Evolutionary conservation across 2,113 vertebrate genomes (phyloP), one percentile per base, ranked within the genome.

Genomic region (Circaetus gallicus): DNA sequence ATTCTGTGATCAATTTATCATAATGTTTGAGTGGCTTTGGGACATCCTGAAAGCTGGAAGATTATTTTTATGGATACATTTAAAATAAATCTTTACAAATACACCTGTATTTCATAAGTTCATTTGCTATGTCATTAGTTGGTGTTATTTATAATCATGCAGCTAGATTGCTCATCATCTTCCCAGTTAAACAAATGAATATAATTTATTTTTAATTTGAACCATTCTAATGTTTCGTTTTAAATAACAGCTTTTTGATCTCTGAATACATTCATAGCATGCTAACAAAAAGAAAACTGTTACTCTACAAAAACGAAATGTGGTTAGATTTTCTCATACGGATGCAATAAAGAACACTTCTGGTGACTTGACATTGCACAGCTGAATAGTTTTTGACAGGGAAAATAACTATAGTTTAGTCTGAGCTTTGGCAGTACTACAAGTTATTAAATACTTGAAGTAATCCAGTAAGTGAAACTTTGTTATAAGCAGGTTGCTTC

Each of bases 311-410:
- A 97, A 95, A 85, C 52, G 49, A 89, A 95, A 89, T 88, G 91
- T 0, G 61, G 81, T 89, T 91, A 47, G 24, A 5, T 90, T 94
- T 87, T 73, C 49, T 89, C 86, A 86, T 96, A 91, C 10, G 76
- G 89, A 94, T 91, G 40, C 66, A 95, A 95, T 93, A 94, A 95
- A 94, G 83, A 86, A n/a, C 76, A 83, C 66, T 97, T 97, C 91
- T 97, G 66, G 89, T 95, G 93, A 90, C 76, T 96, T 95, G 94
- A 96, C 81, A 91, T 91, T 97, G 90, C 63, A 92, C 93, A 97
- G 95, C 78, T 83, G 78, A 96, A 96, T 84, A 82, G 62, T 47
- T 96, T 93, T 89, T 96, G 96, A 95, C 90, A 95, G 77, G 82
- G 61, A 94, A 95, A 97, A 95, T 95, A 92, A 77, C 82, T 84